Evolutionary conservation across 2,797 vertebrate genomes (phyloP).

Genomic region (Leontopithecus rosalia): DNA sequence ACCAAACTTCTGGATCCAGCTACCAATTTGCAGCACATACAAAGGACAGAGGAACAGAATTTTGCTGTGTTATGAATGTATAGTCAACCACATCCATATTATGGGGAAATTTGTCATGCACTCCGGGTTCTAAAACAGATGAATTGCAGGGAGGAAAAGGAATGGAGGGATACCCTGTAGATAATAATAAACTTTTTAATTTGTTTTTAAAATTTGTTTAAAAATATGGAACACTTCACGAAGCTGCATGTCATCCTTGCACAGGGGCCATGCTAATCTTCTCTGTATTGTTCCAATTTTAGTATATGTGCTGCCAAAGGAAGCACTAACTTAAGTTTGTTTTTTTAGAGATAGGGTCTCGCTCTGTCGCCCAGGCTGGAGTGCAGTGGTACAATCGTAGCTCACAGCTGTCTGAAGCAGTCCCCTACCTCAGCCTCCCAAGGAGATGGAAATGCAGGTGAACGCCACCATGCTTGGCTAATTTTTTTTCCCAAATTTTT

Average conservation of each 20-base stretch:
- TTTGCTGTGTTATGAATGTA: background rate
- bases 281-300: too few species aligned
- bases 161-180: background rate
- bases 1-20: background rate
- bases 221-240: too few species aligned
- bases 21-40: background rate
- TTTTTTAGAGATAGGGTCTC: background rate
- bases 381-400: background rate
- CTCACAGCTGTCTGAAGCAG: background rate
- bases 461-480: too few species aligned
- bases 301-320: too few species aligned
- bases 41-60: background rate
- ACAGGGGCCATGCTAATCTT: too few species aligned
- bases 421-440: background rate
- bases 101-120: background rate
- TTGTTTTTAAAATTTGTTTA: accelerated
- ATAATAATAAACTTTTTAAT: background rate
- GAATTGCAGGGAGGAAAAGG: background rate
- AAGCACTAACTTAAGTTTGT: too few species aligned
- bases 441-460: background rate
- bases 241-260: too few species aligned
- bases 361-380: background rate
- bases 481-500: too few species aligned
- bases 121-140: background rate
- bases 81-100: background rate